Percentiles rank a stretch among this genome's conserved stretches.
Conservation (phyloP, 1,140 invertebrate genomes). For the Brachionus sp. region DNA sequence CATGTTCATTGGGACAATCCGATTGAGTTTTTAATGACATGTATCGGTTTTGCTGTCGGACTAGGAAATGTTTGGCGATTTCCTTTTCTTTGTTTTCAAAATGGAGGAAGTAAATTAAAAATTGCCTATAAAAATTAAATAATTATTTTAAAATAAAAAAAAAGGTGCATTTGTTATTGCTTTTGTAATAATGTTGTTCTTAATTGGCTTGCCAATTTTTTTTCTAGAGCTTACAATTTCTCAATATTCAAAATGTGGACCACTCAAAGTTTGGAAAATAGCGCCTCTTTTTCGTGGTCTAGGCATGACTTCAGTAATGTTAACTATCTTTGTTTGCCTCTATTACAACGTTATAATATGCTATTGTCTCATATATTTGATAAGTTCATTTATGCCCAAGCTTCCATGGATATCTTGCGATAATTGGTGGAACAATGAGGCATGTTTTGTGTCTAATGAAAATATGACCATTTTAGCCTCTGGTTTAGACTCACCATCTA, state of each 20-base stretch:
- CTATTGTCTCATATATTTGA: slow-evolving; percentile 46
- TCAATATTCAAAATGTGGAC: slow-evolving; percentile 72
- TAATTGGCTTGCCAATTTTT: slow-evolving; percentile 70
- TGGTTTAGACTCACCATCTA: slow-evolving; percentile 20
- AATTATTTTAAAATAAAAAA: neutral
- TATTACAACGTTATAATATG: slow-evolving; percentile 47
- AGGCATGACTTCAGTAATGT: slow-evolving; percentile 5
- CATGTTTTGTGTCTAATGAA: neutral
- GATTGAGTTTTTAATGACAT: slow-evolving; percentile 36
- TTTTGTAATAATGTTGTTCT: slow-evolving; percentile 65
- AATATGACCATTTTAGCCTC: slow-evolving; percentile 1
- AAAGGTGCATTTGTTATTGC: slow-evolving; percentile 69
- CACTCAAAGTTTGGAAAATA: slow-evolving; percentile 73
- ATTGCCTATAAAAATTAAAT: neutral
- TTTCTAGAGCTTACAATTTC: slow-evolving; percentile 74
- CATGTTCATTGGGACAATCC: slow-evolving; percentile 41
- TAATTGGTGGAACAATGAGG: slow-evolving; percentile 48
- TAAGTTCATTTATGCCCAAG: slow-evolving; percentile 62
- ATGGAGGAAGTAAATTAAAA: slow-evolving; percentile 72
- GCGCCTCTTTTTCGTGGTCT: slow-evolving; percentile 75
- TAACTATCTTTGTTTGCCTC: slow-evolving; percentile 45
- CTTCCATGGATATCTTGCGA: slow-evolving; percentile 69
- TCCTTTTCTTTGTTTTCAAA: slow-evolving; percentile 87
- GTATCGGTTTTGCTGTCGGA: slow-evolving; percentile 59
- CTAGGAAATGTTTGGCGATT: slow-evolving; percentile 92